Base-by-base conservation (phyloP, 2,888 invertebrate species). In the Brachyptera putata region DNA sequence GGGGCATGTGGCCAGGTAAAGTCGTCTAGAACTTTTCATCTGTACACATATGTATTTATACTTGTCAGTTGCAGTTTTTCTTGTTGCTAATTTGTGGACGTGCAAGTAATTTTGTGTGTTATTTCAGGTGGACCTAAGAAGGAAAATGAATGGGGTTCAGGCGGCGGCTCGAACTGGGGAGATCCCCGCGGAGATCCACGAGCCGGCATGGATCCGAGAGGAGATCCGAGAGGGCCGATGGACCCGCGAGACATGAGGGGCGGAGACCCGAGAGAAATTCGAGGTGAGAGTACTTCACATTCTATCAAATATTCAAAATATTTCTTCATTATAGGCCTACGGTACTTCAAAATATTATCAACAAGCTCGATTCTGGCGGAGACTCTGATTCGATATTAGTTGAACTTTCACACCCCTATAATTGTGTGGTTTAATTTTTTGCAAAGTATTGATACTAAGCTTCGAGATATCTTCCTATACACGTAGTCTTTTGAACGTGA, bases 111-210 rank as follows among this genome's bases (percentile, higher is more conserved):
- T 30, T 30, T 30, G 30, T 30, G 30, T 7, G 5, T 5, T 5
- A 30, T 30, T 59, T 46, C 39, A 7, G 18, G 66, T 70, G 73
- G 72, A 37, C 74, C 74, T 3, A 78, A 78, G 67, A 79, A 79
- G 70, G 78, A 78, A 66, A 74, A 75, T 50, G 85, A 84, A 67
- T 85, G 86, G 85, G 80, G 83, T 9, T 82, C 79, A 66, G 80
- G 80, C 73, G 79, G 66, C 72, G 77, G 75, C 64, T 77, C 78
- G 75, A 68, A 71, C 60, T 71, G 72, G 70, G 69, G 69, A 48
- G 70, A 70, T 60, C 69, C 68, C 11, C 67, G 71, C 16, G 58
- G n/a, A 64, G 64, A 60, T 62, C 63, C 30, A 34, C 59, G 49
- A n/a, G n/a, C n/a, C 61, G 58, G 46, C 62, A 37, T 25, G 24